Base-by-base conservation (phyloP, 2,888 invertebrate species). In the Choreutis nemorana region DNA sequence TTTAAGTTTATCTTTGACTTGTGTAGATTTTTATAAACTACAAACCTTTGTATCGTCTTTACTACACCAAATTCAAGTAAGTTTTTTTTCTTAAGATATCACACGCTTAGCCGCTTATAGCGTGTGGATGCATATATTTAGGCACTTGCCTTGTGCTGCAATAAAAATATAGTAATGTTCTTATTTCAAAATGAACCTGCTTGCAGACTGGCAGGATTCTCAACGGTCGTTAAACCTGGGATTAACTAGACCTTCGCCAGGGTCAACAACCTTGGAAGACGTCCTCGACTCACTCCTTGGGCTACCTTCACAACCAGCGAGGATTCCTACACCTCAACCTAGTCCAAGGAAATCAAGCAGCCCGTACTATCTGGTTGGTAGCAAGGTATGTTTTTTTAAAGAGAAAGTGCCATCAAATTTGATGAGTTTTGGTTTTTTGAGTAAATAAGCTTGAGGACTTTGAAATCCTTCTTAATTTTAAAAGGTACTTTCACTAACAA, bases 261-360 rank as follows among this genome's bases (percentile, higher is more conserved):
- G 89, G 55, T 90, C 90, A 47, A 90, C 93, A 35, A 95, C 94
- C 43, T 82, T 95, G 62, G 94, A 95, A 82, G 94, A 95, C 82
- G 94, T 95, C 43, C 83, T 95, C 73, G 93, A 95, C 73, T 92
- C 94, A 42, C 86, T 95, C 47, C 86, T 95, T 71, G 92, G 94
- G 58, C 84, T 93, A 59, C 90, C 93, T 55, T 67, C 75, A 37
- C 77, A 75, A 50, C 84, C 89, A 42, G 85, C 89, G 53, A 83
- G 89, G 61, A 88, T 90, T 57, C 87, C 90, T 50, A 91, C 91
- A 82, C 79, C 80, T 42, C 79, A 79, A 50, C 78, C 77, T 35
- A 80, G 80, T 44, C 80, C 80, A 45, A 66, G 79, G 53, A 73
- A 77, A 44, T 55, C 68, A 37, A 46, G 63, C 33, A 78, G 79